Evolutionary conservation across 1,140 invertebrate species (phyloP).

Genomic region (Antheraea pernyi): DNA sequence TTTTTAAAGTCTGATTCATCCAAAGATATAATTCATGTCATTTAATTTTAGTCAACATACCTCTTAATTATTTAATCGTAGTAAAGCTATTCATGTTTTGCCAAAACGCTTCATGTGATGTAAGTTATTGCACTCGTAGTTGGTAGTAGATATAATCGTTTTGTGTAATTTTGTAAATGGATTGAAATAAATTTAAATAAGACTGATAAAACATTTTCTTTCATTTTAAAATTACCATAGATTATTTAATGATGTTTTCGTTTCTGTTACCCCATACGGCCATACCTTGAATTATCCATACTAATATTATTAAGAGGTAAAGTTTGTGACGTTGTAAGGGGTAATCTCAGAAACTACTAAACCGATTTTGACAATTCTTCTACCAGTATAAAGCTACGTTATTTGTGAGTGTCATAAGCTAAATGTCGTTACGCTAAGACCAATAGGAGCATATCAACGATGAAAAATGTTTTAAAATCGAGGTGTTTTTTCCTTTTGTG

Average conservation of each 20-base stretch:
- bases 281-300: too few relatives aligned
- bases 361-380: too few relatives aligned
- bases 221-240: background rate
- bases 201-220: slow-evolving; percentile 25
- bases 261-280: too few relatives aligned
- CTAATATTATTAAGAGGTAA: too few relatives aligned
- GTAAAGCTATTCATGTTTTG: slow-evolving; percentile 27
- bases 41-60: slow-evolving; percentile 8
- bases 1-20: slow-evolving; percentile 71
- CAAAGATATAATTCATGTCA: slow-evolving; percentile 51
- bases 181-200: slow-evolving; percentile 40
- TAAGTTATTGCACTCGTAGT: slow-evolving; percentile 35
- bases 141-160: slow-evolving; percentile 24
- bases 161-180: slow-evolving; percentile 44
- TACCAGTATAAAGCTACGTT: too few relatives aligned
- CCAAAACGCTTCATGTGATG: slow-evolving; percentile 36
- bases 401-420: too few relatives aligned
- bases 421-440: too few relatives aligned
- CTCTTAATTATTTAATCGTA: background rate
- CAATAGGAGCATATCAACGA: too few relatives aligned
- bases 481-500: too few relatives aligned
- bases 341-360: too few relatives aligned
- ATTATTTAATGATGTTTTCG: background rate
- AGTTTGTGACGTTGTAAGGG: too few relatives aligned
- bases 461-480: too few relatives aligned